phyloP scores from a whole-genome alignment of 2,797 vertebrate species.

The Leptatherina wallacei region DNA sequence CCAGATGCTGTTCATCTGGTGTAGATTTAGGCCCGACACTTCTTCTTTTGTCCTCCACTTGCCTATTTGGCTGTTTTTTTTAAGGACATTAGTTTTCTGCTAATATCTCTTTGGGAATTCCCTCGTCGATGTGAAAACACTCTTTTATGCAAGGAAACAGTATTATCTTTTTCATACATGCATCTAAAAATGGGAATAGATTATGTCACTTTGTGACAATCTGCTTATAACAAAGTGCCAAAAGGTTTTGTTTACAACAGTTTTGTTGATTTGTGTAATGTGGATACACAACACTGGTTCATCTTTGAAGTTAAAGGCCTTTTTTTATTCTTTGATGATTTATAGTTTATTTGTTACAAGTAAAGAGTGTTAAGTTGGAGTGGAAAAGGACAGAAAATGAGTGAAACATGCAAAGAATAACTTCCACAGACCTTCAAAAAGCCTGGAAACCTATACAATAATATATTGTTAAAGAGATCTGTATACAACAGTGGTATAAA shows the following conservation, averaged over 20 bases:
- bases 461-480: neutral
- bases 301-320: neutral
- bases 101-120: neutral
- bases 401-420: neutral
- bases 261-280: neutral
- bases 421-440: no score
- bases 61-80: neutral
- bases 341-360: neutral
- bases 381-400: neutral
- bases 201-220: neutral
- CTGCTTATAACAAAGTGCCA: neutral
- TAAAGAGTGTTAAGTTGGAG: neutral
- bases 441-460: neutral
- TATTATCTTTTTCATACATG: neutral
- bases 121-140: neutral
- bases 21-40: neutral
- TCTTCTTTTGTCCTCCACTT: neutral
- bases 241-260: neutral
- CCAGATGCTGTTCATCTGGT: neutral
- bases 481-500: neutral
- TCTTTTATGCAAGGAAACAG: neutral
- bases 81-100: neutral
- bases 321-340: neutral
- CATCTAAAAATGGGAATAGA: neutral
- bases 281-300: neutral